A percentile compares a stretch with the other conserved stretches of the same genome.
These are phyloP conservation scores for Valencia hispanica DNA, from an alignment of 2,797 vertebrate species.

Conservation along the genomic window DNA sequence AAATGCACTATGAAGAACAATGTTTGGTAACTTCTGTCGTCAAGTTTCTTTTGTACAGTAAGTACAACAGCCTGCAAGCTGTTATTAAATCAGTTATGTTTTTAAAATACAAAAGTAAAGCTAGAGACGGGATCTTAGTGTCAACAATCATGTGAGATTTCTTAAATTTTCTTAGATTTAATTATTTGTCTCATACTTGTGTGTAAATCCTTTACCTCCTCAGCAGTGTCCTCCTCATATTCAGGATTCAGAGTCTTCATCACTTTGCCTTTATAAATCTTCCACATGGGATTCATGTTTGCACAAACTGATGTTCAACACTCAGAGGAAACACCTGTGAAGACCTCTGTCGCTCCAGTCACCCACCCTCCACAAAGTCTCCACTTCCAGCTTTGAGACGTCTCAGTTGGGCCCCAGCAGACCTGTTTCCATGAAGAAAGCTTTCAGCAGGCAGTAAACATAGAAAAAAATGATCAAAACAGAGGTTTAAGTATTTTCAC, in stretches of 20 bases:
- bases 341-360: constrained; percentile 44
- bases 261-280: constrained; percentile 93
- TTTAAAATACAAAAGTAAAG: not conserved
- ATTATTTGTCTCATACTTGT: not conserved
- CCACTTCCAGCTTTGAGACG: constrained; percentile 38
- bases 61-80: not conserved
- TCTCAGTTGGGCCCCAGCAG: constrained; percentile 46
- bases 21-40: too few species aligned
- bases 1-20: not conserved
- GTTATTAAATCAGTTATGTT: not conserved
- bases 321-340: constrained; percentile 34
- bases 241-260: constrained; percentile 90
- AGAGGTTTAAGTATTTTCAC: constrained; percentile 54
- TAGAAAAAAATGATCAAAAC: constrained; percentile 24
- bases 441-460: constrained; percentile 17
- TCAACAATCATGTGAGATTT: not conserved
- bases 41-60: not conserved
- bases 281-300: constrained; percentile 93
- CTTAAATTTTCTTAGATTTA: not conserved
- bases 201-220: constrained; percentile 82
- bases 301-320: constrained; percentile 28
- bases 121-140: too few species aligned
- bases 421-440: constrained; percentile 57
- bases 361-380: constrained; percentile 50
- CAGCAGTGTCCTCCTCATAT: constrained; percentile 82